Evolutionary conservation across 2,888 invertebrate species (phyloP).

Genomic region (Agrenia bidenticulata): DNA sequence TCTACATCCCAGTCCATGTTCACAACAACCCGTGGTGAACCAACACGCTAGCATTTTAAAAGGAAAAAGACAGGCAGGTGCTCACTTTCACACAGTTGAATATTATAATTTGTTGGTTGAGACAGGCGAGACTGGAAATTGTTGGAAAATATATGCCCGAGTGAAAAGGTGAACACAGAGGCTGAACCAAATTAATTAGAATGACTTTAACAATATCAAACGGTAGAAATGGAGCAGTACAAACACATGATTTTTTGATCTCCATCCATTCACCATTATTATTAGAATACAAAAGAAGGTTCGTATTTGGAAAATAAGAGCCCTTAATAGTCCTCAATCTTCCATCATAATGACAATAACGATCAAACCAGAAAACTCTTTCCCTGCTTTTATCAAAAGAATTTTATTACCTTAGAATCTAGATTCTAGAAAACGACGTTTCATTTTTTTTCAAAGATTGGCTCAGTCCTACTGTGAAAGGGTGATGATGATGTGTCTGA

Average conservation of each 20-base stretch:
- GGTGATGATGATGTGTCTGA: no score
- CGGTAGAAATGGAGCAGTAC: slow-evolving; percentile 1
- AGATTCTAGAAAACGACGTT: no score
- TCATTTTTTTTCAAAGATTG: no score
- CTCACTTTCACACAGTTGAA: slow-evolving; percentile 30
- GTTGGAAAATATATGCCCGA: neutral
- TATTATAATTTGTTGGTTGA: slow-evolving; percentile 2
- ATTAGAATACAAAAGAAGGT: no score
- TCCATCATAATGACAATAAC: no score
- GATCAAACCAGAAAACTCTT: no score
- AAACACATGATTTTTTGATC: neutral
- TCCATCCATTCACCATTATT: no score
- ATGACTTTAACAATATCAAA: slow-evolving; percentile 28
- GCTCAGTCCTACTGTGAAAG: no score
- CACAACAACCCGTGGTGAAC: neutral
- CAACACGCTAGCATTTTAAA: slow-evolving; percentile 3
- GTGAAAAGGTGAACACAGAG: slow-evolving; percentile 7
- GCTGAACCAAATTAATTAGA: slow-evolving; percentile 36
- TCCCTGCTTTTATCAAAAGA: no score
- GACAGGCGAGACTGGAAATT: slow-evolving; percentile 9
- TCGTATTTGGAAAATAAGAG: no score
- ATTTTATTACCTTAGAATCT: no score
- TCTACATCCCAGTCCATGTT: neutral
- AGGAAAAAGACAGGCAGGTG: slow-evolving; percentile 27
- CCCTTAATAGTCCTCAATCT: no score